Percentiles rank a stretch among this genome's conserved stretches.
Conservation (phyloP, 2,888 invertebrate genomes). For the Cyclophora albipunctata region DNA sequence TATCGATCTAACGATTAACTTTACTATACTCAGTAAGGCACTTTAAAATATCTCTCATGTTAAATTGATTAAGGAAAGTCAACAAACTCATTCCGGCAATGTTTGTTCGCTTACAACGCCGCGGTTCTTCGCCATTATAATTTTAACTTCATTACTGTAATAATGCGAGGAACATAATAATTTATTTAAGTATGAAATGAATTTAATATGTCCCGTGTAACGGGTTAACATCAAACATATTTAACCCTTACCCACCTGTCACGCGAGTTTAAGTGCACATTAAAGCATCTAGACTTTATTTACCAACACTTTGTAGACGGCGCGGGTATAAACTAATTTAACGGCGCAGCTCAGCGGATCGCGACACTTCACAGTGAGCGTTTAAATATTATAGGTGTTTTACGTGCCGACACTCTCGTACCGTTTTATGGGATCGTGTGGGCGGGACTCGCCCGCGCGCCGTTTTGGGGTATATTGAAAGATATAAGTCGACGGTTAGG, state of each 20-base stretch:
- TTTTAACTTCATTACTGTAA: too few species aligned
- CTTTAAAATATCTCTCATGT: too few species aligned
- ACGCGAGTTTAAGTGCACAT: slow-evolving; percentile 7
- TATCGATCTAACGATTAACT: not conserved
- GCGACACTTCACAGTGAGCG: slow-evolving; percentile 31
- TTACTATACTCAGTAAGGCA: too few species aligned
- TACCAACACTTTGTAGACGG: slow-evolving; percentile 1
- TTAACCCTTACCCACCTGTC: slow-evolving; percentile 6
- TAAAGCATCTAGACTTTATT: slow-evolving; percentile 5
- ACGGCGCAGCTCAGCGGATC: slow-evolving; percentile 26
- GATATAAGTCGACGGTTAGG: too few species aligned
- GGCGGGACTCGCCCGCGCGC: not conserved
- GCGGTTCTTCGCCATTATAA: too few species aligned
- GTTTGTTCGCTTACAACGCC: too few species aligned
- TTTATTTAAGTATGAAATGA: too few species aligned
- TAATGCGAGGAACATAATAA: too few species aligned
- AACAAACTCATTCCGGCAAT: too few species aligned
- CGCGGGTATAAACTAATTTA: slow-evolving; percentile 32
- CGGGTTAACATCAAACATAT: not conserved
- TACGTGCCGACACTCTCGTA: slow-evolving; percentile 20
- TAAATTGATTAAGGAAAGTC: too few species aligned
- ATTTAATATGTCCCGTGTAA: too few species aligned
- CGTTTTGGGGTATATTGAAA: slow-evolving; percentile 6
- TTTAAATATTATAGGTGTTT: slow-evolving; percentile 43
- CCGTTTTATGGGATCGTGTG: slow-evolving; percentile 5